Evolutionary conservation across 1,140 invertebrate species (phyloP).

Genomic region (Hyphantria cunea): DNA sequence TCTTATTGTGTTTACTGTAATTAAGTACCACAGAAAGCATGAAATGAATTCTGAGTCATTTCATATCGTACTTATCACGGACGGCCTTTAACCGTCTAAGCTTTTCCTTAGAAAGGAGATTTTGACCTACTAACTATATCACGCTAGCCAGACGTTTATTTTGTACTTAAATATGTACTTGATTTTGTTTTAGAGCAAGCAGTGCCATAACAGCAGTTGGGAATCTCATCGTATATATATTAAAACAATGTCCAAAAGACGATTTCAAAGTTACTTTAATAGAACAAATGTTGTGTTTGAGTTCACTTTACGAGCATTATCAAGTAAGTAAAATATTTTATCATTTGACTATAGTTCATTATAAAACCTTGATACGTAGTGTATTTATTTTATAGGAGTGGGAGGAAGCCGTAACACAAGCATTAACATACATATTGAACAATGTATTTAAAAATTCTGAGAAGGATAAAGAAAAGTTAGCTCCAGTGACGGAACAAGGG

Average conservation of each 20-base stretch:
- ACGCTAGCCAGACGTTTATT: too few species aligned
- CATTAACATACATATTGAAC: conserved; percentile 59
- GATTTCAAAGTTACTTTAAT: conserved; percentile 60
- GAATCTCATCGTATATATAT: conserved; percentile 49
- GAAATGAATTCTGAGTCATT: too few species aligned
- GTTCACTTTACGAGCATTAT: conserved; percentile 59
- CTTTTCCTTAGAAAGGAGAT: too few species aligned
- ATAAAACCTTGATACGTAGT: too few species aligned
- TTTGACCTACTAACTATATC: too few species aligned
- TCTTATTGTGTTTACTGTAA: too few species aligned
- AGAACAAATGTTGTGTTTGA: conserved; percentile 66
- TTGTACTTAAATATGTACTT: too few species aligned
- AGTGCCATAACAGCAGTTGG: conserved; percentile 53
- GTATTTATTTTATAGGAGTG: conserved; percentile 51
- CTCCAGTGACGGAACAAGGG: conserved; percentile 65
- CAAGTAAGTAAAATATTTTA: conserved; percentile 47
- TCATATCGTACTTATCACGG: too few species aligned
- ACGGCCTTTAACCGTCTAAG: too few species aligned
- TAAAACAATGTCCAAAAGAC: conserved; percentile 52
- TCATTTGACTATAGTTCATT: background rate
- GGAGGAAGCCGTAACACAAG: conserved; percentile 68
- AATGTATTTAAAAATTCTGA: conserved; percentile 66
- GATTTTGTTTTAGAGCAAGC: conserved; percentile 49
- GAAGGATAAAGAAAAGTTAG: conserved; percentile 71
- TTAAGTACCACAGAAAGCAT: too few species aligned